Evolutionary conservation across 2,888 invertebrate genomes (phyloP), one percentile per base, ranked within the genome.

Genomic region (Macaria notata): DNA sequence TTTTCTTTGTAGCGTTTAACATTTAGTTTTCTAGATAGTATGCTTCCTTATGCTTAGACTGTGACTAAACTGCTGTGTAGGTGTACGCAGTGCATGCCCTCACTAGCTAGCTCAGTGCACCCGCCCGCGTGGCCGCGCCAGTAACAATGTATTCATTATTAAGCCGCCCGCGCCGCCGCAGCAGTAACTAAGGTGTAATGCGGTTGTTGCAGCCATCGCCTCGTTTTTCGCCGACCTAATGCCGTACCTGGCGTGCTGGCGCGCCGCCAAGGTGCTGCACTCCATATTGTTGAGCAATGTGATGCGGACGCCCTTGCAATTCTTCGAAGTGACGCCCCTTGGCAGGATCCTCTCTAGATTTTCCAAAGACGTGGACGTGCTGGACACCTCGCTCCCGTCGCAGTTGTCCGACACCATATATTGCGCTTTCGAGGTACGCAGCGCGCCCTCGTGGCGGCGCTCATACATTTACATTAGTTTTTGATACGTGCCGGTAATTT

Each of bases 261-360:
- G 91, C 68, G 96, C 96, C 68, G 94, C 96, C 72, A 82, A 79
- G 74, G 75, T 85, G 52, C 86, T 95, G 76, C 95, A 95, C 88
- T 79, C 82, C 63, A 76, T 81, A 48, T 85, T 96, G 80, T 86
- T 96, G 75, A 72, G 77, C 55, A 93, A 93, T 75, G 92, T 95
- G 65, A 78, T 96, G 67, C 92, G 92, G 76, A 93, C 94, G 74
- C 95, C 96, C 54, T 93, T 95, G 89, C 92, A 94, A 76, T 94
- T 96, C 90, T 96, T 95, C 88, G 96, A 96, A 84, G 94, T 94
- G 70, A 96, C 96, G 54, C 96, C 96, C 46, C 71, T 93, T 66
- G 96, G 96, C 80, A 92, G 96, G 69, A 93, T 96, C 71, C 89
- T 96, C 59, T 79, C 94, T 88, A 93, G 95, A 82, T 95, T 95